Conservation (phyloP, 2,113 vertebrate genomes). For the Thunnus thynnus region DNA sequence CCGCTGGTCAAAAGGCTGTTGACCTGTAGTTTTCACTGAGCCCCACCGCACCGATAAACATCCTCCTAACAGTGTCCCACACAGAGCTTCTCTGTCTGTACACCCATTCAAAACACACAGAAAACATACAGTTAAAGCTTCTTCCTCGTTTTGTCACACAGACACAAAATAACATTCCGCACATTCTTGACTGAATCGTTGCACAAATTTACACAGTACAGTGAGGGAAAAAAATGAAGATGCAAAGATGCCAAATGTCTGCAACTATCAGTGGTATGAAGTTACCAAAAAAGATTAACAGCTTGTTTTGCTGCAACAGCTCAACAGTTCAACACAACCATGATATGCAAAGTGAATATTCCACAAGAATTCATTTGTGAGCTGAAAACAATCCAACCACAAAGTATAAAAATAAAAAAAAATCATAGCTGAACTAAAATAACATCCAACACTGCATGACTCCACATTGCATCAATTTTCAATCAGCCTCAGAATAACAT, state of each 20-base stretch:
- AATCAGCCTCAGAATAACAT: conserved; percentile 36
- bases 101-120: conserved; percentile 51
- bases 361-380: not conserved
- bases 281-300: conserved; percentile 7
- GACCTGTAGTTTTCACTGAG: conserved; percentile 53
- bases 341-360: not conserved
- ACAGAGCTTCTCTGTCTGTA: conserved; percentile 35
- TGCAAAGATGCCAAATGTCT: conserved; percentile 19
- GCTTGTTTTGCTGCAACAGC: too few species aligned
- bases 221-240: conserved; percentile 9
- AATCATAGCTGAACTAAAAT: conserved; percentile 15
- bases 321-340: conserved; percentile 5
- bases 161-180: conserved; percentile 60
- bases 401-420: not conserved
- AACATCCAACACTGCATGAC: conserved; percentile 17
- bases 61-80: conserved; percentile 53
- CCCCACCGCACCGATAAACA: conserved; percentile 66
- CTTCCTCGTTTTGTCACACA: conserved; percentile 33
- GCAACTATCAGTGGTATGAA: conserved; percentile 7
- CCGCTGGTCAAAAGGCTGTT: conserved; percentile 21
- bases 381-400: conserved; percentile 15
- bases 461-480: conserved; percentile 19
- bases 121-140: conserved; percentile 34
- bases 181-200: conserved; percentile 47
- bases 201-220: conserved; percentile 3